These are phyloP conservation scores for Drosophila aldrichi DNA, from an alignment of 2,888 invertebrate genomes.

Conservation along the genomic window DNA sequence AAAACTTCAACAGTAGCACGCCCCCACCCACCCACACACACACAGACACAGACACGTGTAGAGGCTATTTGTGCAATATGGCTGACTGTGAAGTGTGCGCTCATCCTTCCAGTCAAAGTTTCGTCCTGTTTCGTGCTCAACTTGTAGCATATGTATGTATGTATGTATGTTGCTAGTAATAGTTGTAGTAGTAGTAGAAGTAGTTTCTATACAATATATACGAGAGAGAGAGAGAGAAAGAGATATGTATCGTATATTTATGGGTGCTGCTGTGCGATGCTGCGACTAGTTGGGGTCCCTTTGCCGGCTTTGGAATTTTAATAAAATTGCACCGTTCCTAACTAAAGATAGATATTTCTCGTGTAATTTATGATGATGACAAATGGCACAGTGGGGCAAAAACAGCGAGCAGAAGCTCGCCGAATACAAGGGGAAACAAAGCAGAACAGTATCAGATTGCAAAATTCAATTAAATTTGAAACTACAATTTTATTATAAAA, in stretches of 20 bases:
- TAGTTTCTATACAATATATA: constrained; percentile 13
- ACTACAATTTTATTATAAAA: no score
- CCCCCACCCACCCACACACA: background rate
- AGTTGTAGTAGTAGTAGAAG: constrained; percentile 1
- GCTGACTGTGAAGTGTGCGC: constrained; percentile 39
- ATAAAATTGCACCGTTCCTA: constrained; percentile 80
- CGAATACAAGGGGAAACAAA: background rate
- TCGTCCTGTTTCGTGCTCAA: constrained; percentile 5
- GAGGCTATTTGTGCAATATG: constrained; percentile 75
- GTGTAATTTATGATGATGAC: constrained; percentile 80
- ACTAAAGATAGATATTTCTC: constrained; percentile 80
- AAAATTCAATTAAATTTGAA: background rate
- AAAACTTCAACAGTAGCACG: constrained; percentile 40
- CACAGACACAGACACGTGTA: constrained; percentile 9
- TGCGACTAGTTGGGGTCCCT: constrained; percentile 31
- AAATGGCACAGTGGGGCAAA: constrained; percentile 49
- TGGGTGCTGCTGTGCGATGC: constrained; percentile 36
- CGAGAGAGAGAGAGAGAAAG: background rate
- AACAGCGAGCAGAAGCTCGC: background rate
- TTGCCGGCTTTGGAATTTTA: constrained; percentile 73
- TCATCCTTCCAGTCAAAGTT: constrained; percentile 23
- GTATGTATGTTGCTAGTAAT: background rate
- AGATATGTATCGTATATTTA: constrained; percentile 46
- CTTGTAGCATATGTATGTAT: constrained; percentile 15
- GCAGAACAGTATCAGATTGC: background rate